These are phyloP conservation scores for Microtus richardsoni DNA, from an alignment of 2,113 vertebrate genomes.

Conservation along the genomic window DNA sequence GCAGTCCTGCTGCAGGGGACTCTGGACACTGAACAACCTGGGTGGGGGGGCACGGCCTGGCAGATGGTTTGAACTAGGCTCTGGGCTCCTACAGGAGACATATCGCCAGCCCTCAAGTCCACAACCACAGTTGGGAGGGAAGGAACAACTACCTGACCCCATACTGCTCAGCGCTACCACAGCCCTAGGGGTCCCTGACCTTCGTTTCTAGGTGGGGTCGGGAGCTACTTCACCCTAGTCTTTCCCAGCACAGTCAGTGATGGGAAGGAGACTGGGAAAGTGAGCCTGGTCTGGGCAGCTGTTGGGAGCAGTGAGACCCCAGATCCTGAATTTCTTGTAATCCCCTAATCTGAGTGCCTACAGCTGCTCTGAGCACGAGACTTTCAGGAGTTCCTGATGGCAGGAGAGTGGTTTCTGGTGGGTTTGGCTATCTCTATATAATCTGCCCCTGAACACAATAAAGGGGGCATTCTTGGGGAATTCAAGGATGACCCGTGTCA, in stretches of 20 bases:
- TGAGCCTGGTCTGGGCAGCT: no score
- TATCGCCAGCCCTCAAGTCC: neutral
- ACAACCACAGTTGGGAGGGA: neutral
- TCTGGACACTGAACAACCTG: neutral
- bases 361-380: no score
- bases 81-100: neutral
- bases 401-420: no score
- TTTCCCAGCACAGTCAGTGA: neutral
- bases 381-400: no score
- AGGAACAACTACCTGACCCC: neutral
- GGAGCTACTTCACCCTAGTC: neutral
- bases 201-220: neutral
- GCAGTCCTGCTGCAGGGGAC: neutral
- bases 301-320: no score
- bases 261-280: neutral
- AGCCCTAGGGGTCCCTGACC: neutral
- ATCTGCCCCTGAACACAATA: no score
- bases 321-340: no score
- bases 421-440: no score
- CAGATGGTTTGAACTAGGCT: neutral
- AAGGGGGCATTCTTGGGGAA: no score
- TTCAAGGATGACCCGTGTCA: no score
- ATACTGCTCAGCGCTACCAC: rapidly evolving
- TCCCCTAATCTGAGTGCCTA: no score
- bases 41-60: neutral